These are phyloP conservation scores for Imbricaverruca yamaguchii DNA, from an alignment of 2,888 invertebrate genomes.

Conservation along the genomic window DNA sequence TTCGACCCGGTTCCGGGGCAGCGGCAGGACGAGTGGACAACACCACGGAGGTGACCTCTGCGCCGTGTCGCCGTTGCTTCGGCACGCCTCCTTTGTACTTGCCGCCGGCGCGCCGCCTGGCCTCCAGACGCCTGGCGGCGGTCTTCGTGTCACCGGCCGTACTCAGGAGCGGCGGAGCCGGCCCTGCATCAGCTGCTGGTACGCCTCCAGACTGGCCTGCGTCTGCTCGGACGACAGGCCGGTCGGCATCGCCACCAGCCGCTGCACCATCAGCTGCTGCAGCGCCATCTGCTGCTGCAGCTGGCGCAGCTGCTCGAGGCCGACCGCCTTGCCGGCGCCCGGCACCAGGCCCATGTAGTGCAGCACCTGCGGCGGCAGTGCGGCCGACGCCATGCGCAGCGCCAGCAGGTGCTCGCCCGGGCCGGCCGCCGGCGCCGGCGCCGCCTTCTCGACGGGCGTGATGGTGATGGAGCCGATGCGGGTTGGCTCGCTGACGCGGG, in stretches of 20 bases:
- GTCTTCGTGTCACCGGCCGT: neutral
- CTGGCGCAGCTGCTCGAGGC: neutral
- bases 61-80: neutral
- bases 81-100: neutral
- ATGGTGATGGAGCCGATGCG: slow-evolving; percentile 20
- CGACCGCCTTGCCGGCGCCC: neutral
- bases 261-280: neutral
- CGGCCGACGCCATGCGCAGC: neutral
- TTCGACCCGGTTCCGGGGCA: too few relatives aligned
- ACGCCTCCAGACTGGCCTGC: slow-evolving; percentile 1
- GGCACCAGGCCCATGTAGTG: neutral
- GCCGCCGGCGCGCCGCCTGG: neutral
- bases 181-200: neutral
- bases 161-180: neutral
- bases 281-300: slow-evolving; percentile 13
- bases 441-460: slow-evolving; percentile 7
- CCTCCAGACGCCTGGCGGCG: neutral
- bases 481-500: neutral
- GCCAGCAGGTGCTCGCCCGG: neutral
- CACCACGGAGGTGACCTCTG: neutral
- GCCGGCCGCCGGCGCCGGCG: neutral
- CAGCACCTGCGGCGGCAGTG: neutral
- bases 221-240: slow-evolving; percentile 6
- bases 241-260: neutral
- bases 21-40: neutral